A percentile compares a stretch with the other conserved stretches of the same genome.
phyloP scores from a whole-genome alignment of 2,113 vertebrate genomes.

The Larimichthys polyactis region DNA sequence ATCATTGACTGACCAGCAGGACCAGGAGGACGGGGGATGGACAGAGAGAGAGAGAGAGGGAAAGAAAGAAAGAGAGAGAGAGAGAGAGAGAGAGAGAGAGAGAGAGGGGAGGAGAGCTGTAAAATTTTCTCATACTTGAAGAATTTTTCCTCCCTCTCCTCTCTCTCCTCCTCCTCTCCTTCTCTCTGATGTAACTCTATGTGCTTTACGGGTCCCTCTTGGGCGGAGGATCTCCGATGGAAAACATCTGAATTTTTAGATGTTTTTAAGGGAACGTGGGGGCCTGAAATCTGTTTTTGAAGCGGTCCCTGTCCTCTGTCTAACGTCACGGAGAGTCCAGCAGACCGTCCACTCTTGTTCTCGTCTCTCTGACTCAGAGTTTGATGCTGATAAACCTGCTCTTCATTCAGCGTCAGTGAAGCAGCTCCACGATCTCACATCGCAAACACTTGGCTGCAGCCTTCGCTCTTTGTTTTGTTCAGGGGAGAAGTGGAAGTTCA shows the following conservation, averaged over 20 bases:
- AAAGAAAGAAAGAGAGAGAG: constrained; percentile 31
- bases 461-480: constrained; percentile 1
- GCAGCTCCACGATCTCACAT: constrained; percentile 34
- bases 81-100: too few species aligned
- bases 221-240: constrained; percentile 71
- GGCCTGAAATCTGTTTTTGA: constrained; percentile 46
- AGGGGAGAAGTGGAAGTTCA: not conserved
- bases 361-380: not conserved
- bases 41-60: constrained; percentile 30
- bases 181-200: constrained; percentile 80
- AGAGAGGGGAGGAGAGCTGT: constrained; percentile 68
- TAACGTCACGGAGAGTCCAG: not conserved
- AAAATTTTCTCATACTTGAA: constrained; percentile 84
- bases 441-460: constrained; percentile 19
- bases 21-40: constrained; percentile 22
- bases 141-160: constrained; percentile 80
- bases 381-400: constrained; percentile 21
- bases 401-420: not conserved
- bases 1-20: constrained; percentile 40
- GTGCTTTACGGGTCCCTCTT: constrained; percentile 75
- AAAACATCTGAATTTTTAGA: constrained; percentile 81
- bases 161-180: constrained; percentile 42
- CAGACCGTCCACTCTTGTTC: not conserved
- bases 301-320: constrained; percentile 34
- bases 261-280: constrained; percentile 20